These are phyloP conservation scores for Lepeophtheirus salmonis DNA, from an alignment of 1,140 invertebrate genomes.

Conservation along the genomic window DNA sequence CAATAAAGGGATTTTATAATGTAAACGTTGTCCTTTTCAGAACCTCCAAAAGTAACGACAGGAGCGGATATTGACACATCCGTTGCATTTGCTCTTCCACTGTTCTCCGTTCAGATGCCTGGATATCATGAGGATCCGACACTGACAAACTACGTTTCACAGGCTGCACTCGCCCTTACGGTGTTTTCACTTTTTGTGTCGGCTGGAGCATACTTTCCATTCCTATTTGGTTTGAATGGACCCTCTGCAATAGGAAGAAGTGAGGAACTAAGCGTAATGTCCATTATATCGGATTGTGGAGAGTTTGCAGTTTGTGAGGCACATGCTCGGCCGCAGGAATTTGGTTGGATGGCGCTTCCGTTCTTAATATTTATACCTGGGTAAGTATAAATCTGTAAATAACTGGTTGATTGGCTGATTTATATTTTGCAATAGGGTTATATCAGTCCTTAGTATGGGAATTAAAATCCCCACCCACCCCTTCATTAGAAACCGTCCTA, in stretches of 20 bases:
- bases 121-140: not conserved
- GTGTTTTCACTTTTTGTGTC: not conserved
- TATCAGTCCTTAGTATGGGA: too few relatives aligned
- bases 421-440: too few relatives aligned
- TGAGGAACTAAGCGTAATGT: too few relatives aligned
- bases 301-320: not conserved
- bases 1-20: too few relatives aligned
- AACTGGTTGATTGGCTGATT: too few relatives aligned
- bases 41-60: not conserved
- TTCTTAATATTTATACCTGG: not conserved
- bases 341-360: not conserved
- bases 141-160: not conserved
- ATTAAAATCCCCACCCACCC: too few relatives aligned
- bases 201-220: not conserved
- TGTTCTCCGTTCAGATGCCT: not conserved
- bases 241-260: not conserved
- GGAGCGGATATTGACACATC: not conserved
- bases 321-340: not conserved
- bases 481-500: too few relatives aligned
- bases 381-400: too few relatives aligned
- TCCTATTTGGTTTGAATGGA: not conserved
- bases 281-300: not conserved
- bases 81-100: not conserved
- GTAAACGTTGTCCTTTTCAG: too few relatives aligned
- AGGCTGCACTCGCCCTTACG: not conserved